These are phyloP conservation scores for Zophobas morio DNA, from an alignment of 1,140 invertebrate species.

Conservation along the genomic window DNA sequence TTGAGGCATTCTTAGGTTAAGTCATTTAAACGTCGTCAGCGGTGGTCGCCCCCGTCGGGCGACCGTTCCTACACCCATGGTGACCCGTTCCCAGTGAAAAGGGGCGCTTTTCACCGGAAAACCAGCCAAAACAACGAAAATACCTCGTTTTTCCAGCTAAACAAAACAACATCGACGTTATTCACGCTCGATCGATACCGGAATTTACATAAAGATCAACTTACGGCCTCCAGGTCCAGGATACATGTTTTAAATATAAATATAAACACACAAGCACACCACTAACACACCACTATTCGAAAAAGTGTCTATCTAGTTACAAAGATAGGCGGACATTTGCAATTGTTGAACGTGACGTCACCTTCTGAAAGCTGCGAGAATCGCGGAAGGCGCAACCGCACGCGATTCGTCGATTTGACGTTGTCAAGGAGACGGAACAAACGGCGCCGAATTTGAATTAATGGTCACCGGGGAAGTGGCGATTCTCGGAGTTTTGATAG, in stretches of 20 bases:
- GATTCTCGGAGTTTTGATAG: too few relatives aligned
- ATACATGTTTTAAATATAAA: constrained; percentile 62
- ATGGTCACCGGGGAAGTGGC: background rate
- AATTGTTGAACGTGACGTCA: constrained; percentile 60
- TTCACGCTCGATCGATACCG: background rate
- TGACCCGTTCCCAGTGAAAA: background rate
- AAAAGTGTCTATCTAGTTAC: constrained; percentile 63
- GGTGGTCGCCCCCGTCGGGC: background rate
- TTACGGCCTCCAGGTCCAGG: constrained; percentile 66
- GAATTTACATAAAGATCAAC: constrained; percentile 50
- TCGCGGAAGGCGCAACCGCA: constrained; percentile 26
- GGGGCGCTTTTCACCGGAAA: background rate
- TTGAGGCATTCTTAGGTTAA: constrained; percentile 44
- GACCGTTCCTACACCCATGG: background rate
- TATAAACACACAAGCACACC: constrained; percentile 63
- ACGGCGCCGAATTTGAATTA: constrained; percentile 18
- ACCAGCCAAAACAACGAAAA: constrained; percentile 10
- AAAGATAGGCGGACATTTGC: constrained; percentile 66
- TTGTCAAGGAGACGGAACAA: constrained; percentile 8
- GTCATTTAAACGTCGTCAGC: constrained; percentile 31
- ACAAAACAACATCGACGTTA: constrained; percentile 2
- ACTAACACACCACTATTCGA: constrained; percentile 63
- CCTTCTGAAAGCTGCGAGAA: constrained; percentile 14
- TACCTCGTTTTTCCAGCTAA: constrained; percentile 19
- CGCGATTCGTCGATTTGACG: constrained; percentile 16